Base-by-base conservation (phyloP, 2,113 vertebrate species). In the Patagioenas fasciata region DNA sequence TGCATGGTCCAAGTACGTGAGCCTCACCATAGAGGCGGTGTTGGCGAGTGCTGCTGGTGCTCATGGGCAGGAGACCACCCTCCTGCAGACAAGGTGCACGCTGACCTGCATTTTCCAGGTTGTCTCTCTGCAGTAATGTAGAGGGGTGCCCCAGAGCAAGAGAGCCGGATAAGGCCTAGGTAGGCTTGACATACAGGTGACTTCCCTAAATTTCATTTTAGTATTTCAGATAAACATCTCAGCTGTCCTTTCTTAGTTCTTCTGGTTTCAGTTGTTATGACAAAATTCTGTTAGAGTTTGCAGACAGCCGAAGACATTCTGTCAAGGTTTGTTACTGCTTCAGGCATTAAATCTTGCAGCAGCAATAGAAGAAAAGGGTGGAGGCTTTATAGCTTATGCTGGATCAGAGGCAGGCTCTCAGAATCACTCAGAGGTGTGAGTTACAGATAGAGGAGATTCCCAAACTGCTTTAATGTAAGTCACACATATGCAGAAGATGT, bases 11-110 rank as follows among this genome's bases (percentile, higher is more conserved):
- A 10, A 29, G 36, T 36, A 8, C 1, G 2, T 32, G n/a, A 50
- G 69, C 29, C 26, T 69, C 26, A 3, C 21, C 5, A 0, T 1
- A 9, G 56, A 17, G 70, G 15, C 23, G 13, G 42, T 1, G 23
- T 19, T 4, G 13, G 40, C 2, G 1, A 5, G 17, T 10, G 40
- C 47, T 26, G 32, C 26, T 20, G 25, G 15, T 12, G 36, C 42
- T 44, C 42, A 44, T 44, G 42, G 42, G 42, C 42, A 44, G 24
- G 15, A 13, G 34, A 53, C 31, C 2, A 2, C 0, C 20, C 31
- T 57, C 58, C 36, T 36, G 78, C 13, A 5, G 44, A 17, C 3
- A 1, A 13, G 5, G 31, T 32, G 13, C 48, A 24, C 3, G 0
- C n/a, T 4, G 20, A 15, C n/a, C 54, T 6, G 14, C 12, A 31